Evolutionary conservation across 2,797 vertebrate genomes (phyloP), one percentile per base, ranked within the genome.

Genomic region (Scomberomorus guttatus): DNA sequence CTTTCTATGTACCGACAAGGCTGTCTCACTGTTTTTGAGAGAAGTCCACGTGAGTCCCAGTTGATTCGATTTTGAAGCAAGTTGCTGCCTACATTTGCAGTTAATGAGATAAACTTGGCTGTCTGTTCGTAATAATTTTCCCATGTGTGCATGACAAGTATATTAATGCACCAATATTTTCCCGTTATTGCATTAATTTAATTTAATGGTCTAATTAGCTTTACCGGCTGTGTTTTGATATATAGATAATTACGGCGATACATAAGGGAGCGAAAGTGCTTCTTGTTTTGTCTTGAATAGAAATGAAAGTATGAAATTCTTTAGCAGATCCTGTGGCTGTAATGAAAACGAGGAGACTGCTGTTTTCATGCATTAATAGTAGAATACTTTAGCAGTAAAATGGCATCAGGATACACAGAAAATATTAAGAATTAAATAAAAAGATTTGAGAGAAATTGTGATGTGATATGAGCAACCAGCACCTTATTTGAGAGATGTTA

Each of bases 401-500:
- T 39, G 11, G 8, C 13, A 17, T 58, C 5, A 59, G 15, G 25
- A n/a, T 20, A 4, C 15, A 15, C 6, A 29, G 13, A 34, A 25
- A 37, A 37, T 42, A 42, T 13, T 42, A 14, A 29, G 3, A 29
- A 29, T 29, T 3, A 29, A 3, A 29, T 3, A 29, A 13, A 52
- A 56, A 51, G 22, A 46, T 5, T 13, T 25, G 6, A 24, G 8
- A 70, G 60, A 18, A 32, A 65, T 25, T 14, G 15, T 54, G 48
- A 32, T 42, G 55, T 5, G 50, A 69, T 51, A 71, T 65, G 39
- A 83, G 62, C 55, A 75, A 59, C 64, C 46, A 22, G 34, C 42
- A 34, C 63, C n/a, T n/a, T 65, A 56, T 74, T 75, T 13, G 51
- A 63, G 69, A 72, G 42, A 77, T 74, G 58, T 79, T 90, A 87